These are phyloP conservation scores for Anthopleura sola DNA, from an alignment of 64 coral and sea anemone genomes.

Conservation along the genomic window DNA sequence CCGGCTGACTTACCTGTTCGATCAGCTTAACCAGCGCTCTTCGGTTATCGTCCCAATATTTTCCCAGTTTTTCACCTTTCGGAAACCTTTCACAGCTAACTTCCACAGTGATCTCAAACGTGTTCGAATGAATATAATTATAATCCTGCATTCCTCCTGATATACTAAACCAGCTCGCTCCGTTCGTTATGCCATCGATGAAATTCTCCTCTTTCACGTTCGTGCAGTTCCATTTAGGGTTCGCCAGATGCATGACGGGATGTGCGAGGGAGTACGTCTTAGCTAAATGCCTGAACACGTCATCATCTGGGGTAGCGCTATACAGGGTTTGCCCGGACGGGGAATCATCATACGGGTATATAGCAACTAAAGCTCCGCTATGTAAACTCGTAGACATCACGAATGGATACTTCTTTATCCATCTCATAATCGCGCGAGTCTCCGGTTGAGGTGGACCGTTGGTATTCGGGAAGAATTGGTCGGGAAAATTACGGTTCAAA, in stretches of 20 bases:
- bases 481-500: conserved; percentile 97
- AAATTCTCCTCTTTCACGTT: conserved; percentile 84
- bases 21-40: conserved; percentile 64
- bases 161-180: conserved; percentile 95
- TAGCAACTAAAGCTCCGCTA: conserved; percentile 80
- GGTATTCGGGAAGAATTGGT: conserved; percentile 95
- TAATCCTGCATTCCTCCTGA: conserved; percentile 99
- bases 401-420: conserved; percentile 85
- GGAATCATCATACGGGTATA: conserved; percentile 94
- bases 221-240: conserved; percentile 91
- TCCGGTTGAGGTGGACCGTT: conserved; percentile 83
- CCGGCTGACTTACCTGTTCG: conserved; percentile 52
- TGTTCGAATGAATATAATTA: conserved; percentile 93
- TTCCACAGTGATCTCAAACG: conserved; percentile 89
- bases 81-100: conserved; percentile 89
- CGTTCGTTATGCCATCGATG: conserved; percentile 96
- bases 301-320: conserved; percentile 99
- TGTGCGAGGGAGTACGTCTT: conserved; percentile 91
- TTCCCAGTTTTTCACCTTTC: conserved; percentile 61
- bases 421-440: conserved; percentile 73
- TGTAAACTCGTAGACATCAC: conserved; percentile 91
- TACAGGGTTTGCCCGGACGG: conserved; percentile 95
- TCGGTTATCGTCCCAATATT: conserved; percentile 84
- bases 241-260: conserved; percentile 94
- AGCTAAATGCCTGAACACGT: conserved; percentile 83